Conservation (phyloP, 2,113 vertebrate species). For the Oryctolagus cuniculus region DNA sequence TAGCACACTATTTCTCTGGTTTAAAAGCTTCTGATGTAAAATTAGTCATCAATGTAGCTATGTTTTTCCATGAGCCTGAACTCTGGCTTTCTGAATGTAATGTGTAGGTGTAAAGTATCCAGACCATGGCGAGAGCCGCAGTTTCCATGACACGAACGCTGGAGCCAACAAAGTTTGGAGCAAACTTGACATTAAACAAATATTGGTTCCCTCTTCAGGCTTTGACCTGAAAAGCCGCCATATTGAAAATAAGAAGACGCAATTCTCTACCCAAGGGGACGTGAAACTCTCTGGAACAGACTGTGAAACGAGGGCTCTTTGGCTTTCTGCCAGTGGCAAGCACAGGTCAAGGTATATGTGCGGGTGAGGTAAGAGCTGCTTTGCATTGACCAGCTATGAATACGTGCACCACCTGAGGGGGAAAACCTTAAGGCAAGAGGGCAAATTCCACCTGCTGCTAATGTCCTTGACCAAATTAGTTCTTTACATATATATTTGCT, state of each 20-base stretch:
- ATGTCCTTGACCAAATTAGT: not conserved
- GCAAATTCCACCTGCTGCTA: not conserved
- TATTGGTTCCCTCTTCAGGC: not conserved
- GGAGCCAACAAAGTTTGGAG: conserved; percentile 35
- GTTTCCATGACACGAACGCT: conserved; percentile 66
- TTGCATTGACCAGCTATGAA: not conserved
- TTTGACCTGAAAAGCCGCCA: conserved; percentile 1
- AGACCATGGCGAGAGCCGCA: conserved; percentile 57
- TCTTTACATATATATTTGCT: not conserved
- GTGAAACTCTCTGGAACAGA: not conserved
- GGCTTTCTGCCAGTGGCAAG: not conserved
- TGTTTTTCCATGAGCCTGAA: conserved; percentile 76
- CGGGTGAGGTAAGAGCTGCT: not conserved
- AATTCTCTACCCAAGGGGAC: not conserved
- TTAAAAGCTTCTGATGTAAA: conserved; percentile 77
- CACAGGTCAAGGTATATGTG: not conserved
- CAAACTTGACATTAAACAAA: conserved; percentile 59
- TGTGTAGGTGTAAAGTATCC: conserved; percentile 69
- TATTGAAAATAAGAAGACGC: conserved; percentile 39
- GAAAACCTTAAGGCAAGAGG: not conserved
- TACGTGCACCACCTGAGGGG: not conserved
- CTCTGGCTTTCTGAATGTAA: conserved; percentile 70
- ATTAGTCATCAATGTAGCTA: conserved; percentile 79
- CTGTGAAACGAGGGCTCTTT: not conserved
- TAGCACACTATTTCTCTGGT: conserved; percentile 62